Percentiles rank a stretch among this genome's conserved stretches.
These are phyloP conservation scores for Neoseiulus cucumeris DNA, from an alignment of 1,140 invertebrate species.

Conservation along the genomic window DNA sequence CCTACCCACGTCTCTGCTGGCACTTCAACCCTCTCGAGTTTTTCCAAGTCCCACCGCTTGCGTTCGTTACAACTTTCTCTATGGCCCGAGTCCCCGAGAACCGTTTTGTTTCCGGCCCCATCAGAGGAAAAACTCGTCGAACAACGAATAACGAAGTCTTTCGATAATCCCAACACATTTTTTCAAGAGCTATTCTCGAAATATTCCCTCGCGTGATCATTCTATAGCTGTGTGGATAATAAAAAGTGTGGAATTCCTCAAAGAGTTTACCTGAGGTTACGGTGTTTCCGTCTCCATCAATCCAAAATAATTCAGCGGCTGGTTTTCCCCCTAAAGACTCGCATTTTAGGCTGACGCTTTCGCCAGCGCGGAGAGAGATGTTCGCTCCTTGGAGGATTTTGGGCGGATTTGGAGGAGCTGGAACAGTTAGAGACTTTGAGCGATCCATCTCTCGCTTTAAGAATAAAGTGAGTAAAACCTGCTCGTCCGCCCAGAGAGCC, in stretches of 20 bases:
- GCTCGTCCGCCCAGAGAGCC: too few species aligned
- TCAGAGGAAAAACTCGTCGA: too few species aligned
- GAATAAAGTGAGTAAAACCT: neutral
- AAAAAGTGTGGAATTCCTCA: too few species aligned
- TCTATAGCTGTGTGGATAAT: constrained; percentile 27
- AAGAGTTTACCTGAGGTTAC: constrained; percentile 30
- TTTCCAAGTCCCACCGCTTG: too few species aligned
- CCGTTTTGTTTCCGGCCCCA: too few species aligned
- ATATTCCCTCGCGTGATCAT: constrained; percentile 36
- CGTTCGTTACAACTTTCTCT: too few species aligned
- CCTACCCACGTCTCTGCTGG: constrained; percentile 24
- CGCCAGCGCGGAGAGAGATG: constrained; percentile 62
- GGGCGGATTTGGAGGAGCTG: constrained; percentile 64
- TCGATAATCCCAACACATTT: too few species aligned
- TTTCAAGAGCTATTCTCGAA: too few species aligned
- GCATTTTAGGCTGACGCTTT: constrained; percentile 69
- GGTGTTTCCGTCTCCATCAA: constrained; percentile 56
- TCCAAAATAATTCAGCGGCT: constrained; percentile 79
- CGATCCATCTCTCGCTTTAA: neutral
- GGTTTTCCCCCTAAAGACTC: constrained; percentile 71
- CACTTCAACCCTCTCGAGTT: too few species aligned
- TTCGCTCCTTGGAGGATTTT: constrained; percentile 59
- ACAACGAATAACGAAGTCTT: too few species aligned
- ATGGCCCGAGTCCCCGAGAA: too few species aligned
- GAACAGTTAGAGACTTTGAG: constrained; percentile 15